Evolutionary conservation across 2,888 invertebrate species (phyloP), one percentile per base, ranked within the genome.

Genomic region (Pollenia amentaria): DNA sequence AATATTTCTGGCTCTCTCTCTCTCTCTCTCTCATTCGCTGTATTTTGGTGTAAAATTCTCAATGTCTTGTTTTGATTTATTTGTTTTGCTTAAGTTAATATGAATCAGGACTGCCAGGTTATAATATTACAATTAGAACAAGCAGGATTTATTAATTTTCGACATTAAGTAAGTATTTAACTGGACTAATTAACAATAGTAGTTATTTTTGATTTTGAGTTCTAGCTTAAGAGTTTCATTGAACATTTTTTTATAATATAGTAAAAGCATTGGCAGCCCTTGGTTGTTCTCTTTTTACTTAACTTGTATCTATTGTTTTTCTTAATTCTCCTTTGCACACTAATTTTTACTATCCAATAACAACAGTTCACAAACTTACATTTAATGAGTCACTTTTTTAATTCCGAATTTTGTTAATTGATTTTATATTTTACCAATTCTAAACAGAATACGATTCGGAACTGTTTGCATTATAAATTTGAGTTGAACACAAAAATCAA

Each of bases 11-110:
- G 29, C 73, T 83, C 75, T 83, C 75, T 51, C 42, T 46, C 73
- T 83, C 75, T 83, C 75, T 51, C 42, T 46, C 76, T 76, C 83
- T 86, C 79, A 75, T 79, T 79, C 69, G 72, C 84, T 84, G 84
- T 84, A 65, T 64, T 57, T 65, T 60, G n/a, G 42, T 64, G 16
- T 64, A 64, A 53, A 29, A 46, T 64, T 76, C 29, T 48, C 53
- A 40, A 21, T 72, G 57, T 65, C 57, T 40, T 72, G 57, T 65
- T 65, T 72, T 76, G 12, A 46, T 65, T 57, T 64, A 38, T 65
- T 62, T 51, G 18, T 51, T 77, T 76, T 75, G 29, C 46, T 69
- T 14, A 12, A 60, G 11, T 73, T n/a, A 16, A 46, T 69, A 46
- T 12, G n/a, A 21, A 51, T 1, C 29, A 60, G 65, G 46, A 67